These are phyloP conservation scores for Atherinosoma microstoma DNA, from an alignment of 2,797 vertebrate genomes.

Conservation along the genomic window DNA sequence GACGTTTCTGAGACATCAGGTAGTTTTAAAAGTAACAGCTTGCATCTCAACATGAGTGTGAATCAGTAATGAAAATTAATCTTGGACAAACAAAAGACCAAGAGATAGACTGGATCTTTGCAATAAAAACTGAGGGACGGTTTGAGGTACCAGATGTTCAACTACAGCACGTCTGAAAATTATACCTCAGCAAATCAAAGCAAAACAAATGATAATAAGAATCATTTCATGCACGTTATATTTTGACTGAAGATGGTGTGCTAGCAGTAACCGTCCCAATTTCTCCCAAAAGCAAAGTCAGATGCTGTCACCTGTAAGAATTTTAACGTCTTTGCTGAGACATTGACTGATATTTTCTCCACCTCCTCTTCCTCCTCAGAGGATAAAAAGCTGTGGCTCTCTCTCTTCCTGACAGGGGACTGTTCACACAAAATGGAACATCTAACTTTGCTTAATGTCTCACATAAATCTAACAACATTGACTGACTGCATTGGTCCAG, in stretches of 20 bases:
- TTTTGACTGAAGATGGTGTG: slow-evolving; percentile 15
- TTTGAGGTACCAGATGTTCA: neutral
- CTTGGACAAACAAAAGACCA: neutral
- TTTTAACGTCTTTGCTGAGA: slow-evolving; percentile 26
- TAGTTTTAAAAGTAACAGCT: slow-evolving; percentile 3
- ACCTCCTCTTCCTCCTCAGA: slow-evolving; percentile 29
- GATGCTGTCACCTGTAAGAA: slow-evolving; percentile 25
- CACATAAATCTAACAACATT: slow-evolving; percentile 62
- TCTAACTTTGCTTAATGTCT: slow-evolving; percentile 71
- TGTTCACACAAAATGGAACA: slow-evolving; percentile 63
- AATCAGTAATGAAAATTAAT: slow-evolving; percentile 2
- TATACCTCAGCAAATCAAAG: slow-evolving; percentile 28
- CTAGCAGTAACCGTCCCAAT: slow-evolving; percentile 12
- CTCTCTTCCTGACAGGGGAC: slow-evolving; percentile 45
- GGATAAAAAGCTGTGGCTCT: slow-evolving; percentile 36
- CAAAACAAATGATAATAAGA: slow-evolving; percentile 22
- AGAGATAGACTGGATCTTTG: neutral
- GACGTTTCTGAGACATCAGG: neutral
- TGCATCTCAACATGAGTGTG: neutral
- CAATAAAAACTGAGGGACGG: neutral
- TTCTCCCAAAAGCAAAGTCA: slow-evolving; percentile 14
- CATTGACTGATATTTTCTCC: slow-evolving; percentile 33
- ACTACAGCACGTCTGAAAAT: slow-evolving; percentile 15
- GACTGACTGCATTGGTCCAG: slow-evolving; percentile 53
- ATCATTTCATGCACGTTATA: slow-evolving; percentile 1